These are phyloP conservation scores for Helostoma temminkii DNA, from an alignment of 2,797 vertebrate species.

Conservation along the genomic window DNA sequence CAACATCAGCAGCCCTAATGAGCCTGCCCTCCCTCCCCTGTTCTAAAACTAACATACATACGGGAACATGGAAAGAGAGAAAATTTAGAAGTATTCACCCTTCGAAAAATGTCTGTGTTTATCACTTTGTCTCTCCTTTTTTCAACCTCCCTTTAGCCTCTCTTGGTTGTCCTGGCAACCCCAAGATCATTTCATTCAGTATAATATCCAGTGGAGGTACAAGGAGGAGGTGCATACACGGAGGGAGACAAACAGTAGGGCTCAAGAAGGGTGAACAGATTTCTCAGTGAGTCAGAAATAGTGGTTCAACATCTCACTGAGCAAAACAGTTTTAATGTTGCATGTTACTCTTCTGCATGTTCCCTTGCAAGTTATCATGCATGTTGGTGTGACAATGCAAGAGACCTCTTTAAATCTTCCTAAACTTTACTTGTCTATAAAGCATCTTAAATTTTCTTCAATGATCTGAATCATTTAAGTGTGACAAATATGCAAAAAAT, in stretches of 20 bases:
- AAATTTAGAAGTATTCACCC: constrained; percentile 24
- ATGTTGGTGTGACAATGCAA: constrained; percentile 17
- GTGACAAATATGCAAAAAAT: no score
- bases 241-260: background rate
- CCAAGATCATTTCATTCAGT: constrained; percentile 44
- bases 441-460: no score
- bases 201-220: constrained; percentile 36
- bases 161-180: constrained; percentile 66
- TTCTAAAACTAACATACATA: constrained; percentile 33
- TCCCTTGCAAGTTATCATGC: constrained; percentile 12
- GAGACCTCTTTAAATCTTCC: constrained; percentile 25
- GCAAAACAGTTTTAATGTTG: background rate
- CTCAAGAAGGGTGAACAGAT: background rate
- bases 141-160: constrained; percentile 30
- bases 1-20: constrained; percentile 28
- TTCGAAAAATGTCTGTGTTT: constrained; percentile 24
- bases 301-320: background rate
- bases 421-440: constrained; percentile 19
- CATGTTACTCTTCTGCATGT: background rate
- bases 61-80: constrained; percentile 39
- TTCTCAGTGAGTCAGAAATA: background rate
- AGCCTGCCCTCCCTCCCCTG: constrained; percentile 42
- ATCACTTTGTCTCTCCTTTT: constrained; percentile 17
- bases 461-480: no score
- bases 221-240: constrained; percentile 9